Percentiles rank a stretch among this genome's conserved stretches.
These are phyloP conservation scores for Eonycteris spelaea DNA, from an alignment of 2,113 vertebrate species.

Conservation along the genomic window DNA sequence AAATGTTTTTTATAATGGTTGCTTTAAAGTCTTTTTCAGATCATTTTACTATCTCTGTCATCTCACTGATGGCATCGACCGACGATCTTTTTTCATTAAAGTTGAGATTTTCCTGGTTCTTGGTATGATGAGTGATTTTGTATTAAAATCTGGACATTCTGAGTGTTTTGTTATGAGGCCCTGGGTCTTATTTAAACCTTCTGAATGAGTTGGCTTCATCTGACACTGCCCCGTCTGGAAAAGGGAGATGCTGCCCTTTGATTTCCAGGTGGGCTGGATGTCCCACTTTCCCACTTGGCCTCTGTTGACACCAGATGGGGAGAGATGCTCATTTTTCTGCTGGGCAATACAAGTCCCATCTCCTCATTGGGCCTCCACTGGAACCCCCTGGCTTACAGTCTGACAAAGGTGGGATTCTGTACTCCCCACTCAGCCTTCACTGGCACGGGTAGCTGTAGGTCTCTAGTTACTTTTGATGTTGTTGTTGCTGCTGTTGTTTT, in stretches of 20 bases:
- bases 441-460: background rate
- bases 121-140: background rate
- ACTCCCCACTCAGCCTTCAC: background rate
- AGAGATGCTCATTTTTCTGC: background rate
- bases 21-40: background rate
- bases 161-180: background rate
- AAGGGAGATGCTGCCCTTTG: background rate
- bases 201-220: background rate
- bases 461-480: no score
- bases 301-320: background rate
- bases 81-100: background rate
- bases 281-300: background rate
- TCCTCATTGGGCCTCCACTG: background rate
- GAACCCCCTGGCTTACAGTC: no score
- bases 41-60: background rate
- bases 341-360: background rate
- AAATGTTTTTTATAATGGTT: background rate
- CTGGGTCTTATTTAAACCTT: background rate
- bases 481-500: no score
- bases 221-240: background rate
- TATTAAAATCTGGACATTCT: background rate
- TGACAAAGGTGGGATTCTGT: background rate
- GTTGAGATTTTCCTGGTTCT: background rate
- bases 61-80: background rate
- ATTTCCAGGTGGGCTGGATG: background rate